phyloP scores from a whole-genome alignment of 1,140 invertebrate species.

The Tyrophagus putrescentiae region DNA sequence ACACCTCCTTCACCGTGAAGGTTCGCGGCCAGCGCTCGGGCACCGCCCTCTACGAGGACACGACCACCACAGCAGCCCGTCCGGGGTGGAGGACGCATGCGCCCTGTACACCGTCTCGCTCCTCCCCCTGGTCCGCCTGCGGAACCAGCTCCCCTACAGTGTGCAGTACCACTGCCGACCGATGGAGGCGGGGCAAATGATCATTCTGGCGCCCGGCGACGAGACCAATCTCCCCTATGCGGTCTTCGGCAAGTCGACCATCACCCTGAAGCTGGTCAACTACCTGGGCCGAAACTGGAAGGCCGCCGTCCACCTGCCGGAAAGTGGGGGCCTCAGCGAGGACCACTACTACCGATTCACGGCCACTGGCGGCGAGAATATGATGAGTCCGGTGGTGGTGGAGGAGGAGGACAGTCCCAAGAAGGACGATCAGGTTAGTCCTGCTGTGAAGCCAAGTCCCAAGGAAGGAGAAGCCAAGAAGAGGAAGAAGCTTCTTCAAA shows the following conservation, averaged over 20 bases:
- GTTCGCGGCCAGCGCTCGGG: conserved; percentile 53
- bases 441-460: too few species aligned
- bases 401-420: too few species aligned
- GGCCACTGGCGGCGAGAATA: conserved; percentile 6
- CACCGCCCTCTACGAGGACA: conserved; percentile 68
- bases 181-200: conserved; percentile 39
- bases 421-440: too few species aligned
- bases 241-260: conserved; percentile 47
- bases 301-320: conserved; percentile 50
- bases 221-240: conserved; percentile 52
- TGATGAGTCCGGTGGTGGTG: neutral
- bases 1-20: conserved; percentile 32
- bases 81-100: conserved; percentile 62
- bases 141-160: conserved; percentile 72
- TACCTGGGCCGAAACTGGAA: conserved; percentile 79
- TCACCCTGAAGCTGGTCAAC: conserved; percentile 46
- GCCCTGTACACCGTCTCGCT: conserved; percentile 69
- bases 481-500: too few species aligned
- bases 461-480: too few species aligned
- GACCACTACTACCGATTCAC: too few species aligned
- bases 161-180: conserved; percentile 49
- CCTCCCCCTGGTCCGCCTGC: conserved; percentile 70
- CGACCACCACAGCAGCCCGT: too few species aligned
- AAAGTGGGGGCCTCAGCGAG: too few species aligned
- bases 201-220: conserved; percentile 44